These are phyloP conservation scores for Lagopus muta DNA, from an alignment of 2,113 vertebrate species.

Conservation along the genomic window DNA sequence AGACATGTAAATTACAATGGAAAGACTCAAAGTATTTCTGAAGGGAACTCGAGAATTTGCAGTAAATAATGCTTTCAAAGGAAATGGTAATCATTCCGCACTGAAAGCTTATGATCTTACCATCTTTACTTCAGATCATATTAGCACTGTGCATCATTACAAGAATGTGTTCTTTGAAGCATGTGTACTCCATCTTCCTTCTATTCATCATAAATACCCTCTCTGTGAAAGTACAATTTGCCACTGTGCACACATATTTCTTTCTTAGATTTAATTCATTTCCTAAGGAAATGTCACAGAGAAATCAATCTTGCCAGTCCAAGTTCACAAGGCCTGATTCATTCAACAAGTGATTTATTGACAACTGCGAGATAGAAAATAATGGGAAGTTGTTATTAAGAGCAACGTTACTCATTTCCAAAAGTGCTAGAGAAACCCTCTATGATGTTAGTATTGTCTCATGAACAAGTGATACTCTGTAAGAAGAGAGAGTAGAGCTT, in stretches of 20 bases:
- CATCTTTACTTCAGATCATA: conserved; percentile 49
- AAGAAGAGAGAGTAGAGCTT: background rate
- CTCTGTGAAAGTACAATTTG: conserved; percentile 39
- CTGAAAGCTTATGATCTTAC: conserved; percentile 58
- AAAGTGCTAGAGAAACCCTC: background rate
- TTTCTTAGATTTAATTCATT: conserved; percentile 56
- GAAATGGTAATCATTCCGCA: conserved; percentile 37
- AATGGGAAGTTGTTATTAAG: conserved; percentile 38
- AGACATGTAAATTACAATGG: conserved; percentile 31
- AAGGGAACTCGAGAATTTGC: conserved; percentile 22
- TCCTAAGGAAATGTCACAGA: conserved; percentile 39
- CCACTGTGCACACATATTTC: conserved; percentile 34
- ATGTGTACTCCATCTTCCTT: conserved; percentile 35
- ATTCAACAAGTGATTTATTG: conserved; percentile 57
- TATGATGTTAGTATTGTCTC: background rate
- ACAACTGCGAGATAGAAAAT: conserved; percentile 42
- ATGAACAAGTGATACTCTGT: background rate
- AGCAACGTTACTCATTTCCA: conserved; percentile 8
- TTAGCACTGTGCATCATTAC: conserved; percentile 58
- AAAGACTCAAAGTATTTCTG: conserved; percentile 19
- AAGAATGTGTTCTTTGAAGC: conserved; percentile 66
- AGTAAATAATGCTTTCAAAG: conserved; percentile 67
- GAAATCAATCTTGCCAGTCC: conserved; percentile 46
- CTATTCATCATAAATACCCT: conserved; percentile 58
- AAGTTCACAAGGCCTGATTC: conserved; percentile 49